A percentile compares a stretch with the other conserved stretches of the same genome.
phyloP scores from a whole-genome alignment of 2,888 invertebrate species.

The Ormyrus rosae region DNA sequence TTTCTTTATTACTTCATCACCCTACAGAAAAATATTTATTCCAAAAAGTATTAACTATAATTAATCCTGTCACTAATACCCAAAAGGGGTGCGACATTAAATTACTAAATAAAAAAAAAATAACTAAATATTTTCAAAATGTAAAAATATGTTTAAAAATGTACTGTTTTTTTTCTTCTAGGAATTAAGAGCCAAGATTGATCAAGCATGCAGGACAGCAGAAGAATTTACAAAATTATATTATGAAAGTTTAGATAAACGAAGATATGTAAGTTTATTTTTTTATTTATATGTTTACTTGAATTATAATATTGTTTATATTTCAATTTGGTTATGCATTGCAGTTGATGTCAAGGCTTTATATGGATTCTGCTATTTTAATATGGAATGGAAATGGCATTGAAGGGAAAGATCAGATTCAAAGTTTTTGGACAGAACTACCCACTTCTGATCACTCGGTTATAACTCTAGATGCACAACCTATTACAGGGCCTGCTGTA shows the following conservation, averaged over 20 bases:
- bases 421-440: constrained; percentile 89
- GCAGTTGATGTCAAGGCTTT: constrained; percentile 86
- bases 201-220: constrained; percentile 89
- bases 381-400: constrained; percentile 96
- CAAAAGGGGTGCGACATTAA: too few species aligned
- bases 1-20: too few species aligned
- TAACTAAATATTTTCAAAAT: neutral
- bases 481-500: constrained; percentile 86
- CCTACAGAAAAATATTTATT: too few species aligned
- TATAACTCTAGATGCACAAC: constrained; percentile 91
- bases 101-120: neutral
- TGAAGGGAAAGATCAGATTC: constrained; percentile 87
- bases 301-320: neutral
- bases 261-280: constrained; percentile 82
- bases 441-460: constrained; percentile 88
- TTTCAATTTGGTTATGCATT: neutral
- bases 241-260: constrained; percentile 92
- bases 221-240: constrained; percentile 93
- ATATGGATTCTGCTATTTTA: constrained; percentile 88
- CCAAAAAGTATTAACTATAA: too few species aligned
- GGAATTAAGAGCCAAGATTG: constrained; percentile 82
- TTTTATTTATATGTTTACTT: constrained; percentile 3
- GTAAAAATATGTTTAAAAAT: neutral
- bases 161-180: constrained; percentile 65
- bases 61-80: too few species aligned